These are phyloP conservation scores for Drosophila fungiperda DNA, from an alignment of 2,888 invertebrate species.

Conservation along the genomic window DNA sequence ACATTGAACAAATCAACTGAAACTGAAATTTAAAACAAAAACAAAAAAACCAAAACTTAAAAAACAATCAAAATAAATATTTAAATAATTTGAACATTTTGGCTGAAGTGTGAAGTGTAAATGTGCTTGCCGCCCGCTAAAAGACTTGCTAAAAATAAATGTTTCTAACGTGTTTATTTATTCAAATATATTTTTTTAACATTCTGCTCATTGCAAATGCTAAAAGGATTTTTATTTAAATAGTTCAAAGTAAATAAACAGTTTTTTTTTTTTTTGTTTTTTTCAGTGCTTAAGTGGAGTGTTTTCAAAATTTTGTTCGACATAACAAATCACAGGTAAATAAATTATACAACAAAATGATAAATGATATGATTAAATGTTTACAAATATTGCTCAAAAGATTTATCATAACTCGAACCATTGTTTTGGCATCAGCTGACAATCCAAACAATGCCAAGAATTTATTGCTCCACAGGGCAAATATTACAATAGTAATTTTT, in stretches of 20 bases:
- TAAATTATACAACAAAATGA: background rate
- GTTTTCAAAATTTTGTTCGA: background rate
- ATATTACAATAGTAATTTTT: constrained; percentile 10
- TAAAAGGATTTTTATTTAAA: constrained; percentile 12
- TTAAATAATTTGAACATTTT: constrained; percentile 32
- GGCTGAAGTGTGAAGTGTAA: constrained; percentile 27
- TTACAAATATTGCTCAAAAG: constrained; percentile 1
- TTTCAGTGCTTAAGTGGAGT: constrained; percentile 41
- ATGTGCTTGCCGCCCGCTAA: background rate
- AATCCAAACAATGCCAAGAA: constrained; percentile 26
- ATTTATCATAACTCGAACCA: constrained; percentile 6
- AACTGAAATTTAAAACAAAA: no score
- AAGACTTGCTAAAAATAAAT: constrained; percentile 22
- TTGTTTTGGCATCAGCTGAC: constrained; percentile 27
- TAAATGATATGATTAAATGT: constrained; percentile 12
- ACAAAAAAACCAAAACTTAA: background rate
- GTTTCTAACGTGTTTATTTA: constrained; percentile 23
- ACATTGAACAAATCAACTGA: constrained; percentile 44
- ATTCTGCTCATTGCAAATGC: background rate
- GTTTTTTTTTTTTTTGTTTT: constrained; percentile 38
- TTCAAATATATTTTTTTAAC: constrained; percentile 3
- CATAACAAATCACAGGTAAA: constrained; percentile 33
- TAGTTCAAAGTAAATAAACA: constrained; percentile 8
- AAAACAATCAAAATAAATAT: constrained; percentile 25
- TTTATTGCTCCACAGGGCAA: constrained; percentile 31